Evolutionary conservation across 2,113 vertebrate genomes (phyloP).

Genomic region (Percopsis transmontana): DNA sequence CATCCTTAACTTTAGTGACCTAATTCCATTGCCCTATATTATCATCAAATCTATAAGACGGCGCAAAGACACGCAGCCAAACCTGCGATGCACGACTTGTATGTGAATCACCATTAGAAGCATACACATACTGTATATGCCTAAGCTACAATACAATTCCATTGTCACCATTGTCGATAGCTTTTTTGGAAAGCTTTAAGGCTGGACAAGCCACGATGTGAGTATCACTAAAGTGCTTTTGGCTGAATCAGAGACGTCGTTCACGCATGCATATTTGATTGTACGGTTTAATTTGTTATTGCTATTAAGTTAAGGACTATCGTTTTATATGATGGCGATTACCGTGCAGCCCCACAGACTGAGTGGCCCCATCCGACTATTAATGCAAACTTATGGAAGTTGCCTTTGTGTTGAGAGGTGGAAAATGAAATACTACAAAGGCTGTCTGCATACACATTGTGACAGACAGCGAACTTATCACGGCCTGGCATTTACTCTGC

Average conservation of each 20-base stretch:
- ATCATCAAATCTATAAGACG: background rate
- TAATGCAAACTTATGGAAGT: constrained; percentile 53
- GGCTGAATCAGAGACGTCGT: constrained; percentile 14
- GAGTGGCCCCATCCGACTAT: background rate
- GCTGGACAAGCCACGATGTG: background rate
- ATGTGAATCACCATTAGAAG: too few species aligned
- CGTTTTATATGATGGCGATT: background rate
- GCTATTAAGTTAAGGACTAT: constrained; percentile 5
- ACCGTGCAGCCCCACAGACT: background rate
- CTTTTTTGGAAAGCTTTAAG: background rate
- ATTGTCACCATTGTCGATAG: background rate
- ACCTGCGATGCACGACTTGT: too few species aligned
- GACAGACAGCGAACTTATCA: constrained; percentile 57
- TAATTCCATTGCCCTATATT: background rate
- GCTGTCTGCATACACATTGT: constrained; percentile 19
- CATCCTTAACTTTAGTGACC: background rate
- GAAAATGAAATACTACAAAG: background rate
- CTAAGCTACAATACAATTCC: background rate
- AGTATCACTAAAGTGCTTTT: constrained; percentile 42
- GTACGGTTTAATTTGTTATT: constrained; percentile 7
- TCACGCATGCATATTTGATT: background rate
- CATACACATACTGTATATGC: too few species aligned
- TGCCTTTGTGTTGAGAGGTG: constrained; percentile 36
- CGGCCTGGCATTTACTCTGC: constrained; percentile 37
- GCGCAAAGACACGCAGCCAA: too few species aligned